Percentiles rank a stretch among this genome's conserved stretches.
These are phyloP conservation scores for Temnothorax longispinosus DNA, from an alignment of 1,140 invertebrate genomes.

Conservation along the genomic window DNA sequence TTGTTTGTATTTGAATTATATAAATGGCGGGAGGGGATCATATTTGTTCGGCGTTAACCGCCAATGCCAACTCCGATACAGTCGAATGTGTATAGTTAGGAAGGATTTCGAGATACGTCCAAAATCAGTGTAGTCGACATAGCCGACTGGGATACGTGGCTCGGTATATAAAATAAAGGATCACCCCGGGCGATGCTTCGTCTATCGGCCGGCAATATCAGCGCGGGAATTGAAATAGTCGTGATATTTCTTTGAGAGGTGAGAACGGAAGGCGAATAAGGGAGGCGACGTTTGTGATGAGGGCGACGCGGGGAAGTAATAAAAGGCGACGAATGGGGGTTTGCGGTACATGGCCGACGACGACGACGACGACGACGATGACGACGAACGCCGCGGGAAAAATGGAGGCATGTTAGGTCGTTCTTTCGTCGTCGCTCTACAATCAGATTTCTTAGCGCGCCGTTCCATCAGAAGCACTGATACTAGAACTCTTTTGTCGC, in stretches of 20 bases:
- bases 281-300: constrained; percentile 30
- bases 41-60: not conserved
- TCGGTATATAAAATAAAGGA: constrained; percentile 80
- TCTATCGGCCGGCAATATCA: constrained; percentile 82
- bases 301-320: constrained; percentile 71
- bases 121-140: constrained; percentile 15
- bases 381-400: constrained; percentile 61
- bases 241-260: constrained; percentile 79
- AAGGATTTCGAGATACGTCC: constrained; percentile 32
- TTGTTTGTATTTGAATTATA: too few species aligned
- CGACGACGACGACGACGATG: constrained; percentile 7
- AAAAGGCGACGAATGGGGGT: constrained; percentile 74
- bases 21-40: too few species aligned
- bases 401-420: constrained; percentile 77
- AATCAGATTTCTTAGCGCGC: constrained; percentile 80
- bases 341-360: constrained; percentile 64
- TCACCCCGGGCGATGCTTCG: constrained; percentile 72
- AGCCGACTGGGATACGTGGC: constrained; percentile 58
- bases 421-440: constrained; percentile 72
- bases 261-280: constrained; percentile 49
- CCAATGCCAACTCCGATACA: not conserved
- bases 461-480: constrained; percentile 74
- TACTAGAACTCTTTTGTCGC: constrained; percentile 74
- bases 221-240: constrained; percentile 82
- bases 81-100: constrained; percentile 22